Evolutionary conservation across 2,797 vertebrate species (phyloP).

Genomic region (Chromis chromis): DNA sequence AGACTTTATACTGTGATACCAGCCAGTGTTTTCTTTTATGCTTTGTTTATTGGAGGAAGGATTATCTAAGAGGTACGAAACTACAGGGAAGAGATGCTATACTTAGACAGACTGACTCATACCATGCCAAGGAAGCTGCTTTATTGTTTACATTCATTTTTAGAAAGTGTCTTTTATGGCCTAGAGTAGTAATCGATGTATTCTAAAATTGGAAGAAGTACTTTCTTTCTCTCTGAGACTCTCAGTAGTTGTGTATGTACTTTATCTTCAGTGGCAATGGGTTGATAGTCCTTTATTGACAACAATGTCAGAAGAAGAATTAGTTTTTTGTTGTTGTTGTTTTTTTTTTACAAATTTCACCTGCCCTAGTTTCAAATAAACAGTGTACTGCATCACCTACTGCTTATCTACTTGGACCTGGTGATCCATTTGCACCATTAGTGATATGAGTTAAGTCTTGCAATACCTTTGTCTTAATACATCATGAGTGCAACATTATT

Average conservation of each 20-base stretch:
- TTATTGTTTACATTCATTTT: not conserved
- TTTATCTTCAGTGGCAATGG: too few species aligned
- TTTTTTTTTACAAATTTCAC: too few species aligned
- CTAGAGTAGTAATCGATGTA: not conserved
- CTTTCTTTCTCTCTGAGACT: not conserved
- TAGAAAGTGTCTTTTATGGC: not conserved
- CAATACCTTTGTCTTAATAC: too few species aligned
- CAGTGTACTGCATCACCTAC: too few species aligned
- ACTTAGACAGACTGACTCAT: conserved; percentile 15
- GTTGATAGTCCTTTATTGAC: too few species aligned
- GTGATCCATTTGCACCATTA: too few species aligned
- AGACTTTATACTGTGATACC: not conserved
- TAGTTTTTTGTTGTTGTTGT: too few species aligned
- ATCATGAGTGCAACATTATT: too few species aligned
- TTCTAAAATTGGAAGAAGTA: not conserved
- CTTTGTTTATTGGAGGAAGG: not conserved
- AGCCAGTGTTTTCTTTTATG: not conserved
- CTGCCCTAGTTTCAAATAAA: too few species aligned
- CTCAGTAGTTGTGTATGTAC: not conserved
- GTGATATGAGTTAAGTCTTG: too few species aligned
- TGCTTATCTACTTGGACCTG: too few species aligned
- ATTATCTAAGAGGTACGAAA: conserved; percentile 4
- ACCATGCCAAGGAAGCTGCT: not conserved
- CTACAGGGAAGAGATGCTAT: not conserved
- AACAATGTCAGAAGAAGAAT: too few species aligned